Evolutionary conservation across 64 coral and sea anemone genomes (phyloP), one percentile per base, ranked within the genome.

Genomic region (Actinia tenebrosa): DNA sequence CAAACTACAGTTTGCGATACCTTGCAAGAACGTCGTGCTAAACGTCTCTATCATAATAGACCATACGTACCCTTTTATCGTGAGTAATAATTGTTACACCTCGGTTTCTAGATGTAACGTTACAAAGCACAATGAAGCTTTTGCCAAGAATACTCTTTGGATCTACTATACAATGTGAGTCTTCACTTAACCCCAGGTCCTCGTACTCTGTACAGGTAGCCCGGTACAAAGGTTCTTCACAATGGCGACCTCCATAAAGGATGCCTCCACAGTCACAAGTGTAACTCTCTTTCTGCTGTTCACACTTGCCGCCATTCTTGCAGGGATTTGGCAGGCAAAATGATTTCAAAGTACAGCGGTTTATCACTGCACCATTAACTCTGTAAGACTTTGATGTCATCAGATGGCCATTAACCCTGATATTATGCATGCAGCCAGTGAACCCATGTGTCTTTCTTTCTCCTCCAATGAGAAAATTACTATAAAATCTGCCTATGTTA

Each of bases 321-420:
- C 93, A 94, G 0, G 93, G 86, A 30, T 91, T 94, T 3, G 93
- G 93, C 11, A 94, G 83, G 82, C 93, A 94, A 42, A 84, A 84
- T 17, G 56, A 80, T 3, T 86, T 88, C 16, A 91, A 84, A 10
- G 83, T 72, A 11, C 93, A 94, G 13, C 16, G 59, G 22, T 64
- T 86, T 7, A 46, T 56, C 7, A 83, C 84, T 16, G 82, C 87
- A 0, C 63, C 71, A 79, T 54, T 71, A 7, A 72, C 54, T 4
- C 53, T 45, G 3, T 15, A 79, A 66, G 60, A 22, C 42, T 85
- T 55, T 25, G 16, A 62, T 1, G 58, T 15, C 8, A 94, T 82
- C 16, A 72, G 53, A 42, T 16, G 30, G 8, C 84, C 86, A 71
- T 91, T 91, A 13, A 94, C 10, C 25, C 44, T 80, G 9, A 94